Evolutionary conservation across 2,113 vertebrate species (phyloP), one percentile per base, ranked within the genome.

Genomic region (Egretta garzetta): DNA sequence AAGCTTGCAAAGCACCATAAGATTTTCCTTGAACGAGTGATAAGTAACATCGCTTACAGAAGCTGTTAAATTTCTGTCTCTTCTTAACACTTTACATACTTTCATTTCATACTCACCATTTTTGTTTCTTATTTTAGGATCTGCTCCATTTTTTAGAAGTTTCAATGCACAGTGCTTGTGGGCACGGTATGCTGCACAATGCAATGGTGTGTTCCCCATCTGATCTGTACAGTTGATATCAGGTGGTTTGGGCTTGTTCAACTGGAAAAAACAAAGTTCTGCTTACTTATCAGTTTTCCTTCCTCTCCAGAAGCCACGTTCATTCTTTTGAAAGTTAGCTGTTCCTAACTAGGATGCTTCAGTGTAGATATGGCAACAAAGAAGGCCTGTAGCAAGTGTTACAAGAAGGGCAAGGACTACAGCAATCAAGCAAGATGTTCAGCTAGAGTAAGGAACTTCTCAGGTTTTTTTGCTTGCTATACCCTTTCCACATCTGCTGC

Each of bases 121-220:
- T 95, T 97, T 99, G 96, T 99, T 99, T 96, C 94, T 99, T 91
- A 98, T 92, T 93, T 93, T 98, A 37, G 98, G 97, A 87, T 98
- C 97, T 81, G 99, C 99, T 87, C 99, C 99, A 93, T 91, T 98
- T 98, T 98, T 99, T 1, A 99, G 98, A 86, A 99, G 99, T 64
- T 99, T 99, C 85, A 99, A 62, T 55, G 98, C 98, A 97, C 99
- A 99, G 35, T 98, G 98, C 88, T 99, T 99, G 92, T 99, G 99
- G 88, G 98, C 99, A 80, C 99, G 99, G 97, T 99, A 99, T 9
- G 99, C 98, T 30, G 99, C 99, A 95, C 99, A 99, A 82, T 99
- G 99, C 95, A 99, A 96, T 7, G 99, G 99, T 2, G 99, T 99
- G 58, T 99, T 99, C 70, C 99, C 99, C 96, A 99, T 96, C 35